Base-by-base conservation (phyloP, 2,888 invertebrate species). In the Philaethria dido region DNA sequence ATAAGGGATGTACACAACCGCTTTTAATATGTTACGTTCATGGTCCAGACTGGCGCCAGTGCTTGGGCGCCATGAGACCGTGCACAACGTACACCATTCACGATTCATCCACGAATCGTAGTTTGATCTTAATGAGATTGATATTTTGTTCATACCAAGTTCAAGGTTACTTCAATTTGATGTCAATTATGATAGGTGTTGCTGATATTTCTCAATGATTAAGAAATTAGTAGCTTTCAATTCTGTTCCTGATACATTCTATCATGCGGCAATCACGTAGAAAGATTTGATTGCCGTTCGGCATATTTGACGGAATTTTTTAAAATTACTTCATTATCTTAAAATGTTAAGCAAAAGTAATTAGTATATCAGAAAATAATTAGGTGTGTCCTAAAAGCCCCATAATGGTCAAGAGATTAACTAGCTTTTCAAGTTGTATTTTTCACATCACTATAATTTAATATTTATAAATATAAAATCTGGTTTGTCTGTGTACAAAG, bases 1-100 rank as follows among this genome's bases (percentile, higher is more conserved):
- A n/a, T n/a, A n/a, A 73, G 80, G 81, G 87, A 83, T 82, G 85
- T 87, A 83, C 87, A 20, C 29, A 64, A 86, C 85, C n/a, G n/a
- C 85, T 87, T 84, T 80, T 75, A 75, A 75, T 81, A 80, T 82
- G 78, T 80, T 79, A 77, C 79, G 82, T 80, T 88, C 88, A 89
- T 78, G 89, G 91, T 75, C 87, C 87, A 71, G 74, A 76, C 73
- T 75, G 86, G 84, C 85, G 87, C 85, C 89, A 68, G 50, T 61
- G 73, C 64, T 57, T 73, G 74, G 79, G 80, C 83, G 83, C 86
- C 85, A 85, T 78, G 82, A 83, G 83, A 79, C 74, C 73, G 77
- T 78, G 77, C 74, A 87, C 83, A 87, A 85, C 74, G 84, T 73
- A 70, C 72, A 78, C 77, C 83, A 83, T 87, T 88, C 84, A 89